phyloP scores from a whole-genome alignment of 2,888 invertebrate species.

The Drosophila mimica region DNA sequence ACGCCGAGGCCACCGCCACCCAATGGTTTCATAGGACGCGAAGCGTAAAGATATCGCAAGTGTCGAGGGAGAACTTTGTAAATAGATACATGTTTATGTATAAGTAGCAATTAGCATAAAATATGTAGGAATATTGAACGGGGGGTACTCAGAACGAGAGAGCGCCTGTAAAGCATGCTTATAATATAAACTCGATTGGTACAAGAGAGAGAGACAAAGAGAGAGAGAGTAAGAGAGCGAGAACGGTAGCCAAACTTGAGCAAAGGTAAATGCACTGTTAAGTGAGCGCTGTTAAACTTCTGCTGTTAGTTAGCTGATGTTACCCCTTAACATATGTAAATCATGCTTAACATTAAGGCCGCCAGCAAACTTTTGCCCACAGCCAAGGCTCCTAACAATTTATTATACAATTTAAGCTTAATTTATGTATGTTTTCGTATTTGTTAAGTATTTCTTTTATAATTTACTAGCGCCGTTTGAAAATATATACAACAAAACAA shows the following conservation, averaged over 20 bases:
- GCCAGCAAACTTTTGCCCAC: conserved; percentile 55
- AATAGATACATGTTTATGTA: conserved; percentile 34
- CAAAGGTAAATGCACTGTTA: conserved; percentile 10
- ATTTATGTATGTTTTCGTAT: conserved; percentile 64
- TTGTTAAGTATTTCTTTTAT: conserved; percentile 74
- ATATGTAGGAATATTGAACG: conserved; percentile 17
- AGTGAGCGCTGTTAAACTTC: conserved; percentile 8
- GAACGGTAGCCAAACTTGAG: background rate
- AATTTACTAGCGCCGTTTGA: conserved; percentile 58
- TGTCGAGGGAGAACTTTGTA: conserved; percentile 37
- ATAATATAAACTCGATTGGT: conserved; percentile 12
- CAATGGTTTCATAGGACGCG: conserved; percentile 83
- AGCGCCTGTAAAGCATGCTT: conserved; percentile 7
- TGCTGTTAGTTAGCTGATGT: conserved; percentile 33
- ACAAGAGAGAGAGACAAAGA: background rate
- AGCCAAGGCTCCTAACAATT: conserved; percentile 56
- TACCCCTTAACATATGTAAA: conserved; percentile 35
- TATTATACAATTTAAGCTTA: conserved; percentile 35
- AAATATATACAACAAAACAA: conserved; percentile 46
- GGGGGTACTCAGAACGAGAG: conserved; percentile 10
- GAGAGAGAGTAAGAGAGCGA: background rate
- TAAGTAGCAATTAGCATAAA: conserved; percentile 36
- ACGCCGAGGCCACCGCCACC: conserved; percentile 78
- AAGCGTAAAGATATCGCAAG: conserved; percentile 68
- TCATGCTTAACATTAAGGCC: conserved; percentile 43